Conservation (phyloP, 2,888 invertebrate genomes). For the Eupelmus urozonus region DNA sequence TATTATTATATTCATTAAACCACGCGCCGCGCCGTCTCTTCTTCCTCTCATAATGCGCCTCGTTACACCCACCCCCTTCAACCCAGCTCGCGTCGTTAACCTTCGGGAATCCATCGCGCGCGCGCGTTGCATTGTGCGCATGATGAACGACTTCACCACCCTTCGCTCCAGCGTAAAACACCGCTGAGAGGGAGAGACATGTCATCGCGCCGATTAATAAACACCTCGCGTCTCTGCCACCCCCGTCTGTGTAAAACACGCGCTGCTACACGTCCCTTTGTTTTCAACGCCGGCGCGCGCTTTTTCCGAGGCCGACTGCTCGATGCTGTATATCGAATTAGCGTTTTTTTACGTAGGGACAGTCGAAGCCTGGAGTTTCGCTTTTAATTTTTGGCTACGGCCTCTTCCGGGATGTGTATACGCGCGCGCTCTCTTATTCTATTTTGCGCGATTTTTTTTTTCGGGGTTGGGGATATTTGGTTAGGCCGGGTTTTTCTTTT, state of each 20-base stretch:
- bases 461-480: neutral
- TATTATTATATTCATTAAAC: conserved; percentile 33
- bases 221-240: conserved; percentile 48
- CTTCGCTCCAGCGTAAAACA: neutral
- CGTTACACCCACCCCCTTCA: conserved; percentile 1
- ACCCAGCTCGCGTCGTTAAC: conserved; percentile 14
- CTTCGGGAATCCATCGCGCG: conserved; percentile 43
- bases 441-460: conserved; percentile 11
- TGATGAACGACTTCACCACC: conserved; percentile 23
- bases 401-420: conserved; percentile 1
- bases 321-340: conserved; percentile 36
- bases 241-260: conserved; percentile 40
- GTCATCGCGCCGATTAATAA: conserved; percentile 62
- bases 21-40: neutral
- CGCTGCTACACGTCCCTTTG: conserved; percentile 10
- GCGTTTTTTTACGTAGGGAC: neutral
- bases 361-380: conserved; percentile 14
- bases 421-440: neutral
- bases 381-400: conserved; percentile 2
- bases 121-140: neutral
- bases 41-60: conserved; percentile 17
- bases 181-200: conserved; percentile 3
- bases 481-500: neutral
- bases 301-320: neutral
- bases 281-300: neutral